Evolutionary conservation across 2,888 invertebrate species (phyloP), one percentile per base, ranked within the genome.

Genomic region (Himalopsyche japonica): DNA sequence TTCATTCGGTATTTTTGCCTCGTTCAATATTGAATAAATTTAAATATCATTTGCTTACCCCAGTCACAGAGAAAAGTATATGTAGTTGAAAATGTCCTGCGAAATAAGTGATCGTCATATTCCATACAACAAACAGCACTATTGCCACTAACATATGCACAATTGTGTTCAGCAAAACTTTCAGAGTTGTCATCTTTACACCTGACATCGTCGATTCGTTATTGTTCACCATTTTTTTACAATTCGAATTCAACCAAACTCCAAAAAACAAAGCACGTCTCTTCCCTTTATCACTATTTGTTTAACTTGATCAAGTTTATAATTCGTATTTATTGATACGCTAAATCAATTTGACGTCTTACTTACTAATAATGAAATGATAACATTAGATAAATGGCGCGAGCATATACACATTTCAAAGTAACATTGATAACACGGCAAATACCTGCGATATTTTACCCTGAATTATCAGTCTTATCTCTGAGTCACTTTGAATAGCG

Each of bases 121-220:
- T 49, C 77, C 76, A 80, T 1, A 77, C 83, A 32, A 64, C 47
- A 20, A 32, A 85, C 20, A 85, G 32, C 27, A 85, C 82, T n/a
- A 83, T 34, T 47, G 64, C 85, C 6, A 76, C 47, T 57, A 81
- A 32, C 80, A 82, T 85, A 30, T 85, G 85, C n/a, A 85, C 82
- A 8, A 80, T 15, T 10, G 80, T 78, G 43, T 83, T 82, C 0
- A 82, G 7, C 30, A 70, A 6, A 18, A 82, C 32, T 64, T 49
- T 49, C 27, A 79, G 1, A 5, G 47, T 43, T 1, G 12, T 3
- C 7, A n/a, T 20, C 34, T 12, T 24, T 1, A 7, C 32, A 32
- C 76, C 5, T 1, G 49, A 32, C 6, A 32, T 49, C 12, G 6
- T 49, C 18, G 49, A n/a, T 20, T 4, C 5, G 7, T 49, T 49